These are phyloP conservation scores for Maccullochella peelii DNA, from an alignment of 2,113 vertebrate species.

Conservation along the genomic window DNA sequence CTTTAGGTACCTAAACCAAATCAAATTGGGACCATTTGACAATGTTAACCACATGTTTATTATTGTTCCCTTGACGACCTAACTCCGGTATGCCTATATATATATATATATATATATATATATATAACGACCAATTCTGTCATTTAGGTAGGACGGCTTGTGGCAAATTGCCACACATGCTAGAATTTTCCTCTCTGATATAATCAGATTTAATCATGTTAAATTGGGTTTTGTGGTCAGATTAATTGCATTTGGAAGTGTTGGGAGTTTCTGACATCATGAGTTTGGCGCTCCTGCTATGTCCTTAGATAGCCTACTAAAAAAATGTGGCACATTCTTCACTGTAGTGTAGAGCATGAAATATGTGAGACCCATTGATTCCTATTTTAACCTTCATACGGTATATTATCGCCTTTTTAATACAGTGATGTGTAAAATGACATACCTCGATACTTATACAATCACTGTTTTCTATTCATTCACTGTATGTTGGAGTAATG, in stretches of 20 bases:
- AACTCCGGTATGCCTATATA: too few relatives aligned
- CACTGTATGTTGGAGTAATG: slow-evolving; percentile 7
- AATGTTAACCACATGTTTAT: too few relatives aligned
- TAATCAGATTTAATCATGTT: not conserved
- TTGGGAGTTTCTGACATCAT: not conserved
- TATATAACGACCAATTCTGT: too few relatives aligned
- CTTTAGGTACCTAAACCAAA: too few relatives aligned
- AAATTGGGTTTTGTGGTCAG: not conserved
- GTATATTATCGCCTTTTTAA: not conserved
- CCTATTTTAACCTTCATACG: not conserved
- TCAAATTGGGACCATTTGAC: too few relatives aligned
- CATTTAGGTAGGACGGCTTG: too few relatives aligned
- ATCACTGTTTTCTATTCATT: not conserved
- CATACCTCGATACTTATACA: not conserved
- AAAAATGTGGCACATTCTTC: not conserved
- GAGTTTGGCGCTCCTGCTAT: not conserved
- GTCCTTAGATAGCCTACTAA: not conserved
- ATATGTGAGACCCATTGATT: not conserved
- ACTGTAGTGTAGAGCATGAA: not conserved
- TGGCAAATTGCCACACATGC: not conserved
- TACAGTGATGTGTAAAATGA: not conserved
- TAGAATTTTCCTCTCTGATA: not conserved
- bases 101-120: too few relatives aligned
- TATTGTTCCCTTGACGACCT: too few relatives aligned
- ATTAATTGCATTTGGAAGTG: not conserved